Evolutionary conservation across 2,113 vertebrate genomes (phyloP), one percentile per base, ranked within the genome.

Genomic region (Elgaria multicarinata): DNA sequence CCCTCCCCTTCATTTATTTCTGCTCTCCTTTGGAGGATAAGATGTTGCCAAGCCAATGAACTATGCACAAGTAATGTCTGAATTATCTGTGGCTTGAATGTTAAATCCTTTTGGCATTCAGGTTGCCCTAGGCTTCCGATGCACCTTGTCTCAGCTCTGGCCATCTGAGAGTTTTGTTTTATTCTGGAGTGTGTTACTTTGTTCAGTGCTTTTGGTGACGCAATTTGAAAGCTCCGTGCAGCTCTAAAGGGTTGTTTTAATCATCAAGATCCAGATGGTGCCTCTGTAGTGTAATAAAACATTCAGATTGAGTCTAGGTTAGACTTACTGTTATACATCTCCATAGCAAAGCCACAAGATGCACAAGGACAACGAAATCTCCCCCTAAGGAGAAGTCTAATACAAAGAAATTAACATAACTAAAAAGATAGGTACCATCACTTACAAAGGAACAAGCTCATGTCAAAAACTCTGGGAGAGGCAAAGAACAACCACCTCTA

Each of bases 21-120:
- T 92, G 90, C 62, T 67, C 62, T n/a, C 92, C 90, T 85, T 78
- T 93, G 82, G 90, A 91, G 80, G 78, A 88, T 89, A 87, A 58
- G 85, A 67, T 0, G 0, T 44, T 91, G 92, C 87, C 71, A 53
- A 9, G 64, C 55, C 91, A 95, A 87, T 44, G 4, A 90, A 89
- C 62, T 3, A 42, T 24, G 58, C 80, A 26, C 33, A 92, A 75
- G 90, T 85, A 89, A 90, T 0, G 1, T 85, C 74, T 90, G 94
- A 87, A 36, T 69, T 89, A 69, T 84, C 91, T 91, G 20, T 31
- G 67, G 79, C 86, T 64, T 67, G 80, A 67, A 88, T 87, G 91
- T 6, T 0, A 53, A 93, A 83, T 79, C 85, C 36, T 85, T 88
- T 79, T 74, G 80, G 87, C 88, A 71, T 7, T 13, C 50, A 50